Percentiles rank a stretch among this genome's conserved stretches.
Evolutionary conservation across 2,113 vertebrate genomes (phyloP).

Genomic region (Stegastes partitus): DNA sequence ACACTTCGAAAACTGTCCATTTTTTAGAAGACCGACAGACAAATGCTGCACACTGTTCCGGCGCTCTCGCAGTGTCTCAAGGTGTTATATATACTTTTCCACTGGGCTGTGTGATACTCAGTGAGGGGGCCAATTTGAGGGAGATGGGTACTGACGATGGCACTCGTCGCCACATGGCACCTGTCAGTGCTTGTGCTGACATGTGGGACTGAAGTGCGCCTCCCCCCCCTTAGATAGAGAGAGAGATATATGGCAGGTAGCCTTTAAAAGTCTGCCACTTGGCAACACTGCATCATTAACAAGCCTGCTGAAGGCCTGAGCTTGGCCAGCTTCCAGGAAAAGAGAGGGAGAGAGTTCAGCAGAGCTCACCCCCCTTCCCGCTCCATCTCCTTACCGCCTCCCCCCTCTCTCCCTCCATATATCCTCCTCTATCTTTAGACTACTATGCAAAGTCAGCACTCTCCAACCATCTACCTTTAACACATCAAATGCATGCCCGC

Average conservation of each 20-base stretch:
- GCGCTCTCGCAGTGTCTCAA: constrained; percentile 6
- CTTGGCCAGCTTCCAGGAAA: constrained; percentile 69
- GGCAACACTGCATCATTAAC: constrained; percentile 78
- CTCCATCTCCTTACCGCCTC: not conserved
- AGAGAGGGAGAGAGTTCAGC: constrained; percentile 47
- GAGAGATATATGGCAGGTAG: constrained; percentile 69
- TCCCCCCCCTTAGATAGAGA: constrained; percentile 25
- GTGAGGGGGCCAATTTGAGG: constrained; percentile 59
- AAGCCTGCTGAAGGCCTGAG: constrained; percentile 66
- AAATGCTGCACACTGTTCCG: constrained; percentile 14
- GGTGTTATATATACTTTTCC: constrained; percentile 25
- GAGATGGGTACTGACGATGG: constrained; percentile 61
- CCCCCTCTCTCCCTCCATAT: constrained; percentile 21
- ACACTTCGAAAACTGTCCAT: constrained; percentile 23
- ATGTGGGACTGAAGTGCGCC: constrained; percentile 43
- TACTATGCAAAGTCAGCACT: constrained; percentile 82
- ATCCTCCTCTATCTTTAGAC: constrained; percentile 67
- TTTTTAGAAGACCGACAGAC: constrained; percentile 35
- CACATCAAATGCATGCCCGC: constrained; percentile 76
- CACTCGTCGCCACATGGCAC: constrained; percentile 65
- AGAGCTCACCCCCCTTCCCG: not conserved
- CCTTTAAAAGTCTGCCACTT: constrained; percentile 73
- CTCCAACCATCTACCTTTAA: constrained; percentile 77
- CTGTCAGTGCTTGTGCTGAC: constrained; percentile 74
- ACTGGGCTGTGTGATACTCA: constrained; percentile 40